Evolutionary conservation across 2,888 invertebrate species (phyloP), one percentile per base, ranked within the genome.

Genomic region (Caenorhabditis afra): DNA sequence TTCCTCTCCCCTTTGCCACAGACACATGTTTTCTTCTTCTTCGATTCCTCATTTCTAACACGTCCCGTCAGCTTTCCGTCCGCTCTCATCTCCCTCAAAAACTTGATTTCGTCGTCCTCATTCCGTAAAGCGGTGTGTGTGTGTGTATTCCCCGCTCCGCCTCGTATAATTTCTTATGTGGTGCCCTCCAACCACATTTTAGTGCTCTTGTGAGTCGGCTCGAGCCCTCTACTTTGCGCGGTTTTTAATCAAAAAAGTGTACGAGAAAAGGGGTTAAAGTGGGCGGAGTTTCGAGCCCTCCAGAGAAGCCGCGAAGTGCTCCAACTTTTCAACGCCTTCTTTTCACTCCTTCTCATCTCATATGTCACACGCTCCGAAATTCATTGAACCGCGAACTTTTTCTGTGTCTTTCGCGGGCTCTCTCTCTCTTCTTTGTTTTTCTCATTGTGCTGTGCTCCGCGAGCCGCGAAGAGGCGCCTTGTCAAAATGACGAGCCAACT

Each of bases 201-300:
- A 55, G 55, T 62, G 22, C 39, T 55, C 39, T 55, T 37, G 55
- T 12, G 37, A 39, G 39, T 41, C 11, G 14, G 11, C 29, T 29
- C 3, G 29, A 29, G 29, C 29, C 29, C 18, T 20, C 14, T 14
- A 5, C 59, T 41, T 41, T 29, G 14, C 45, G 23, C 44, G 37
- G 50, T 65, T 65, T 65, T 65, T 65, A 65, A 65, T 65, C 65
- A 65, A 65, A 65, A 61, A 53, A 44, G 44, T 52, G 53, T 53
- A 35, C 23, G 53, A 20, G 18, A n/a, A n/a, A n/a, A 16, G 7
- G 37, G 49, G 12, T 18, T 8, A 10, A 39, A n/a, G 29, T 14
- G 14, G 16, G 39, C 37, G 20, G 20, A 14, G 49, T 4, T 22
- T 20, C 49, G 22, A 22, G 3, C 10, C 44, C 44, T 8, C 7